These are phyloP conservation scores for Euzophera pinguis DNA, from an alignment of 2,888 invertebrate species.

Conservation along the genomic window DNA sequence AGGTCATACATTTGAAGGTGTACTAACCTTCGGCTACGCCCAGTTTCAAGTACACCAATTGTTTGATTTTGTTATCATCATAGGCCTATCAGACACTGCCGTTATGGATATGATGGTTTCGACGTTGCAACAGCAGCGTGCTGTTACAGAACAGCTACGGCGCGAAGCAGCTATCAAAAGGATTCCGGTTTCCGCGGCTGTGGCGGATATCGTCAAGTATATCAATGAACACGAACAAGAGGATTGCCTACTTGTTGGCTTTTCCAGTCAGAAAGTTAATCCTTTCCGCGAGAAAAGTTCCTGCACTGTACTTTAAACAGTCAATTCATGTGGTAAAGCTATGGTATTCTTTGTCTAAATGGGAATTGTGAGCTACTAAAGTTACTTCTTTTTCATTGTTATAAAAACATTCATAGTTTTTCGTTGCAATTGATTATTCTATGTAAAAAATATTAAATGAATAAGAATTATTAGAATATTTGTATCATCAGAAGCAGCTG, in stretches of 20 bases:
- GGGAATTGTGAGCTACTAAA: constrained; percentile 4
- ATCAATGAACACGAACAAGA: constrained; percentile 95
- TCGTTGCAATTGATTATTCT: no score
- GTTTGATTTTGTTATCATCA: constrained; percentile 80
- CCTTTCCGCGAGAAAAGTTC: constrained; percentile 97
- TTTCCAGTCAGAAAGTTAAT: constrained; percentile 96
- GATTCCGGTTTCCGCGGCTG: constrained; percentile 93
- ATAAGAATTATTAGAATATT: no score
- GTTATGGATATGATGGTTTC: constrained; percentile 97
- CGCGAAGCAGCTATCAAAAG: constrained; percentile 94
- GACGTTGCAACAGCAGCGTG: constrained; percentile 95
- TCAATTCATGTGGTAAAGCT: constrained; percentile 13
- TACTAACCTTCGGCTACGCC: constrained; percentile 58
- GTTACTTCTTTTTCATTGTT: no score
- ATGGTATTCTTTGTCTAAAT: constrained; percentile 15
- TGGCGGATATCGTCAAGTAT: constrained; percentile 94
- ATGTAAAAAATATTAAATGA: no score
- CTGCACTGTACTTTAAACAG: constrained; percentile 88
- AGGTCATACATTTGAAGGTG: constrained; percentile 26
- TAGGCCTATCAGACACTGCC: constrained; percentile 93
- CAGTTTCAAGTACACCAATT: constrained; percentile 52
- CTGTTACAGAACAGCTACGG: constrained; percentile 95
- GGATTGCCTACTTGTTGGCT: constrained; percentile 95
- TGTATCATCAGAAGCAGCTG: no score
- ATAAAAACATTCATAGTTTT: no score